Evolutionary conservation across 2,888 invertebrate species (phyloP), one percentile per base, ranked within the genome.

Genomic region (Schizotus pectinicornis): DNA sequence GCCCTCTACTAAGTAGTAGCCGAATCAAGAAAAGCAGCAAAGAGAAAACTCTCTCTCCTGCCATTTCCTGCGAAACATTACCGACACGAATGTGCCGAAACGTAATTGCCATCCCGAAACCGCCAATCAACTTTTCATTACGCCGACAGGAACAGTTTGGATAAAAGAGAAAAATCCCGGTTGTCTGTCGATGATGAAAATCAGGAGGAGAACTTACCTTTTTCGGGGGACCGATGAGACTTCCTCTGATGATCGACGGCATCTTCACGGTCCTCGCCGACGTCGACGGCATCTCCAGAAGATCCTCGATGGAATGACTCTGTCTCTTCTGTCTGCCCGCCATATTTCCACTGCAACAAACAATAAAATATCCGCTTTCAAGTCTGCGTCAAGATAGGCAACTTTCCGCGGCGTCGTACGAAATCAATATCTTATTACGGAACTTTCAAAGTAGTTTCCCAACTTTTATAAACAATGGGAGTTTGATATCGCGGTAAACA

Each of bases 301-400:
- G 79, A 71, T 83, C 81, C 74, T 83, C 82, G 68, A 83, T 84
- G 58, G 82, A 82, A 73, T 84, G 82, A 68, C 80, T 81, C 67
- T 82, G 80, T 64, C 79, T 78, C 61, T 80, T 81, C 71, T 80
- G 81, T 70, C 79, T 78, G 62, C 79, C 62, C 6, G 69, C 61
- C 57, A 65, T 67, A 67, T 69, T 70, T 70, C 64, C 68, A 68
- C 74, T 71, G 66, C 63, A 70, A 66, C 63, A 72, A 69, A 73
- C 66, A 68, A 67, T 70, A 67, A 70, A 72, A 70, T 67, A 67
- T 70, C 63, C 64, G 64, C 61, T 58, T 66, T 61, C 62, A 61
- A 68, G 59, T 69, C 65, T 67, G 63, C 57, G 55, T 53, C 61
- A 58, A 61, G 65, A 66, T 54, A 49, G 47, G 30, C 42, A 63